Base-by-base conservation (phyloP, 2,888 invertebrate genomes). In the Archaeoteleia sp. region DNA sequence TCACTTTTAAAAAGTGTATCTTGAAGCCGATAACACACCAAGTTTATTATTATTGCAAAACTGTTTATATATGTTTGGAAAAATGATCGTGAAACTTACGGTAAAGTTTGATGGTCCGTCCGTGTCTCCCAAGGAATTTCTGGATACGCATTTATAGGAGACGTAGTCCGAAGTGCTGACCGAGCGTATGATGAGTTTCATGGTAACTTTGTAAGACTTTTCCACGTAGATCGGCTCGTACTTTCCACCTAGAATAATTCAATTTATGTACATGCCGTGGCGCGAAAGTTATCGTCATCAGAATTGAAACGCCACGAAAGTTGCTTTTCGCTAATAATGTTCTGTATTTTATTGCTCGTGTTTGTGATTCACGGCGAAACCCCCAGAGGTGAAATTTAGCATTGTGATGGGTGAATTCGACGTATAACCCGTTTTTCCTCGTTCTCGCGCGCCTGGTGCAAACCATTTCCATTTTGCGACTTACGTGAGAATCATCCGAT, bases 91-190 rank as follows among this genome's bases (percentile, higher is more conserved):
- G 2, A 51, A 60, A 55, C 87, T 87, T 79, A 88, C 88, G 82
- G 71, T 88, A 87, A 23, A 89, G 83, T 71, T 86, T 87, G 73
- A 89, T 88, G 62, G 84, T 86, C 88, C 88, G 71, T 88, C 88
- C 4, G 88, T 88, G 68, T 87, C 88, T 17, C 88, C 88, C 1
- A 88, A 78, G 1, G 87, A 87, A 78, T 89, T 89, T 76, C 87
- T 87, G 20, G 88, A 87, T 62, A 88, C 85, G 77, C 89, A 89
- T 78, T 86, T 86, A 78, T 88, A 88, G n/a, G 85, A 80, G 32
- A 87, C 87, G 67, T 85, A 88, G 77, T 88, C 88, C 7, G 81
- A 77, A 32, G 78, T 75, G 17, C 81, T 82, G 29, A 88, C 85
- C 12, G 86, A 84, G 34, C 82, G 82, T 70, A 88, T 88, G 53